A percentile compares a stretch with the other conserved stretches of the same genome.
Evolutionary conservation across 1,140 invertebrate species (phyloP).

Genomic region (Manduca sexta): DNA sequence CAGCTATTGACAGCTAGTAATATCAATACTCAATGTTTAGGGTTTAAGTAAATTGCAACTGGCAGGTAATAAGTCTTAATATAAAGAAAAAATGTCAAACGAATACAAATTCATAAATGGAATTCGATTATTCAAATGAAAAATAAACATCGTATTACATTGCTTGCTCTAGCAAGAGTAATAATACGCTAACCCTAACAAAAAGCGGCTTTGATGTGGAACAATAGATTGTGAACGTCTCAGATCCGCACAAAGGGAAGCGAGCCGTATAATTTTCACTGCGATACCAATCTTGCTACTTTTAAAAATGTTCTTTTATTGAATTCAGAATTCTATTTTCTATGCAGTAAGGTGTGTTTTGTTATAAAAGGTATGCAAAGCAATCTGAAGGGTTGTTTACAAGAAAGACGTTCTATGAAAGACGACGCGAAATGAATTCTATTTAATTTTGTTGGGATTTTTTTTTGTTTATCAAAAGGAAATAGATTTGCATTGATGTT

Average conservation of each 20-base stretch:
- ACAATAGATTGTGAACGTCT: conserved; percentile 44
- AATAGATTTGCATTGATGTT: conserved; percentile 21
- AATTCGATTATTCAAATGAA: neutral
- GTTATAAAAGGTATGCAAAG: neutral
- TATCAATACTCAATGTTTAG: too few relatives aligned
- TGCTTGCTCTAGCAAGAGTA: conserved; percentile 29
- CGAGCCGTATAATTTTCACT: conserved; percentile 59
- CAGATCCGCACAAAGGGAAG: conserved; percentile 60
- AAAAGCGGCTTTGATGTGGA: conserved; percentile 54
- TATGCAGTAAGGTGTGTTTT: neutral
- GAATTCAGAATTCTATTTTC: conserved; percentile 15
- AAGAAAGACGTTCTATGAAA: conserved; percentile 53
- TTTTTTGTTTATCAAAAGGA: conserved; percentile 34
- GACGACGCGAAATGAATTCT: conserved; percentile 57
- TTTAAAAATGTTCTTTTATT: conserved; percentile 22
- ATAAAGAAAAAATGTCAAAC: neutral
- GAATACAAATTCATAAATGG: neutral
- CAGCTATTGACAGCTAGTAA: too few relatives aligned
- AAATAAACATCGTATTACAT: conserved; percentile 4
- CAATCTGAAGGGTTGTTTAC: conserved; percentile 51
- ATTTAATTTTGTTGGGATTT: conserved; percentile 46
- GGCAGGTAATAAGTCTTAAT: too few relatives aligned
- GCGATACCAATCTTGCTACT: conserved; percentile 53
- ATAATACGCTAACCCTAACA: conserved; percentile 52
- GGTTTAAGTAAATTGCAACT: too few relatives aligned